Percentiles rank a stretch among this genome's conserved stretches.
phyloP scores from a whole-genome alignment of 2,888 invertebrate genomes.

The Drosophila stalkeri region DNA sequence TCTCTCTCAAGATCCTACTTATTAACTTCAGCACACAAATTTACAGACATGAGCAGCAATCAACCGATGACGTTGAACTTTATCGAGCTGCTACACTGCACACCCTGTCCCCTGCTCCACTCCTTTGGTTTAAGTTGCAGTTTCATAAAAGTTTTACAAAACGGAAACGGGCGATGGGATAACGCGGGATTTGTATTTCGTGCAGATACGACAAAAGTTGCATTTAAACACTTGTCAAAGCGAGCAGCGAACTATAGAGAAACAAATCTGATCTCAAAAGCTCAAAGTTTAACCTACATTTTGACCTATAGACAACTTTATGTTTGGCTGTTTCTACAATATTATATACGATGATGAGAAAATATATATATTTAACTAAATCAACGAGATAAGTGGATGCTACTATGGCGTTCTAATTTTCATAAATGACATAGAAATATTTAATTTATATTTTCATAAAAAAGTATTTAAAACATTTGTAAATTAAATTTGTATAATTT shows the following conservation, averaged over 20 bases:
- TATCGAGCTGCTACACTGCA: neutral
- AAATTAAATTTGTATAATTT: no score
- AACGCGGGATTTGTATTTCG: constrained; percentile 52
- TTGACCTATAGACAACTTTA: neutral
- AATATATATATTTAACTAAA: neutral
- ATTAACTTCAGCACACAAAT: constrained; percentile 30
- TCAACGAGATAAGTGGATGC: neutral
- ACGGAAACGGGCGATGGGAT: constrained; percentile 66
- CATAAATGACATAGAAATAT: no score
- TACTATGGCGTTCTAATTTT: no score
- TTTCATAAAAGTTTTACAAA: constrained; percentile 57
- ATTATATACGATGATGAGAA: neutral
- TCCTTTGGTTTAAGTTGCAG: constrained; percentile 39
- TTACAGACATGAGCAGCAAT: constrained; percentile 33
- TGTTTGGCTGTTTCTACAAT: neutral
- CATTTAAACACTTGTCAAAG: constrained; percentile 13
- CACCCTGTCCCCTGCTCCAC: neutral
- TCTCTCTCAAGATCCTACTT: constrained; percentile 29
- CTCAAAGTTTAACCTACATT: constrained; percentile 29
- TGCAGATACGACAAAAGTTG: constrained; percentile 28
- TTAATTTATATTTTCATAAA: no score
- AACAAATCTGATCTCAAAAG: neutral
- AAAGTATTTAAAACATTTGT: no score
- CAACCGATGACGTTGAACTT: constrained; percentile 46
- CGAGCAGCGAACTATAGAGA: neutral